Evolutionary conservation across 2,113 vertebrate genomes (phyloP).

Genomic region (Platichthys flesus): DNA sequence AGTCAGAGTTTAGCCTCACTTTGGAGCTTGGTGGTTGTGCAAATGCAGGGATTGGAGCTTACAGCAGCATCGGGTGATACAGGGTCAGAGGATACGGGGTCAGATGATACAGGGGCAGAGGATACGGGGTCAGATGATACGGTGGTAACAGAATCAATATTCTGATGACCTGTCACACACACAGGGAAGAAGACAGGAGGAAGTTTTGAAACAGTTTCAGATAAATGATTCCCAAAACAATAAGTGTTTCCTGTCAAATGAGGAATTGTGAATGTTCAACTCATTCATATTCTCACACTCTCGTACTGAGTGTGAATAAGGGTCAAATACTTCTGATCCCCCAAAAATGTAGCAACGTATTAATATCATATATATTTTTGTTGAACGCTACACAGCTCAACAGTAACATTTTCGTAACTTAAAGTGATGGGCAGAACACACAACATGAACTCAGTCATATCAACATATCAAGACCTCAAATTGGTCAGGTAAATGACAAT

Average conservation of each 20-base stretch:
- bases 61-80: conserved; percentile 31
- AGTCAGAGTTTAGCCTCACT: background rate
- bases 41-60: background rate
- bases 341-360: too few species aligned
- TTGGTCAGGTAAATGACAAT: background rate
- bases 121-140: background rate
- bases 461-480: too few species aligned
- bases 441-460: too few species aligned
- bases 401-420: too few species aligned
- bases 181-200: background rate
- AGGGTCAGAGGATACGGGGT: conserved; percentile 17
- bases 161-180: conserved; percentile 38
- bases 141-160: background rate
- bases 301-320: background rate
- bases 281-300: background rate
- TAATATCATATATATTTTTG: too few species aligned
- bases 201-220: conserved; percentile 5
- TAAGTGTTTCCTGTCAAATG: background rate
- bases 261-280: conserved; percentile 1
- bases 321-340: too few species aligned
- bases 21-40: background rate
- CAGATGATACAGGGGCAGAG: background rate
- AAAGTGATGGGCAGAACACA: too few species aligned
- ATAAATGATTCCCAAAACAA: too few species aligned
- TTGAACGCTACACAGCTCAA: too few species aligned